Conservation (phyloP, 1,140 invertebrate species). For the Diorhabda elongata region DNA sequence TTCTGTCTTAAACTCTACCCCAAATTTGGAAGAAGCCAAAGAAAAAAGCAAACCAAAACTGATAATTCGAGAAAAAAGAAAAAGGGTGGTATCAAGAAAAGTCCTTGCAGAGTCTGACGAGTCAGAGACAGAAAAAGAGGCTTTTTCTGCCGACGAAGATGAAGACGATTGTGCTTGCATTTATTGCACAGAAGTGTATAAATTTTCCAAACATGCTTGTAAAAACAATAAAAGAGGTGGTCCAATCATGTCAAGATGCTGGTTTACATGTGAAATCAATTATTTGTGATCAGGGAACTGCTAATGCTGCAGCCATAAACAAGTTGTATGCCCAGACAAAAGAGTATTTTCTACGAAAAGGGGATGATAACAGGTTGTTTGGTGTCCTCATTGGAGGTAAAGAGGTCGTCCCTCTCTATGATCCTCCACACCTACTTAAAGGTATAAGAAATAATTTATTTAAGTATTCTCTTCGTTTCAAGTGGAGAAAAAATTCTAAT, state of each 20-base stretch:
- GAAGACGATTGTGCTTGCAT: too few relatives aligned
- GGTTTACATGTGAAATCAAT: constrained; percentile 7
- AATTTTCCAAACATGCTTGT: too few relatives aligned
- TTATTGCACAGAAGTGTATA: too few relatives aligned
- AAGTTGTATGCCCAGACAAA: background rate
- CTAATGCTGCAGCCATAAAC: constrained; percentile 16
- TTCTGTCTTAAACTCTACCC: too few relatives aligned
- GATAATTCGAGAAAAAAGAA: too few relatives aligned
- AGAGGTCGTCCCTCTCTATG: constrained; percentile 16
- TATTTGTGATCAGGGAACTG: constrained; percentile 15
- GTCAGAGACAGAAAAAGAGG: too few relatives aligned
- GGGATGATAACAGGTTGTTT: constrained; percentile 11
- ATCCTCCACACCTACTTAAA: constrained; percentile 12
- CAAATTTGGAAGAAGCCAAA: too few relatives aligned
- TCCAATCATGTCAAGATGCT: background rate
- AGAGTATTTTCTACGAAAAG: background rate
- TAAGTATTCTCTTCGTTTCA: constrained; percentile 5
- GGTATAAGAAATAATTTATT: constrained; percentile 17
- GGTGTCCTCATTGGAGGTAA: constrained; percentile 8
- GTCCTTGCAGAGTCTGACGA: too few relatives aligned
- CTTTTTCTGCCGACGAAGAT: too few relatives aligned
- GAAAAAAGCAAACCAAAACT: too few relatives aligned
- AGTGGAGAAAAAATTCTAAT: background rate
- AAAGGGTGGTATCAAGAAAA: too few relatives aligned
- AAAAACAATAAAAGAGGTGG: constrained; percentile 4